These are phyloP conservation scores for Champsocephalus gunnari DNA, from an alignment of 2,797 vertebrate species.

Conservation along the genomic window DNA sequence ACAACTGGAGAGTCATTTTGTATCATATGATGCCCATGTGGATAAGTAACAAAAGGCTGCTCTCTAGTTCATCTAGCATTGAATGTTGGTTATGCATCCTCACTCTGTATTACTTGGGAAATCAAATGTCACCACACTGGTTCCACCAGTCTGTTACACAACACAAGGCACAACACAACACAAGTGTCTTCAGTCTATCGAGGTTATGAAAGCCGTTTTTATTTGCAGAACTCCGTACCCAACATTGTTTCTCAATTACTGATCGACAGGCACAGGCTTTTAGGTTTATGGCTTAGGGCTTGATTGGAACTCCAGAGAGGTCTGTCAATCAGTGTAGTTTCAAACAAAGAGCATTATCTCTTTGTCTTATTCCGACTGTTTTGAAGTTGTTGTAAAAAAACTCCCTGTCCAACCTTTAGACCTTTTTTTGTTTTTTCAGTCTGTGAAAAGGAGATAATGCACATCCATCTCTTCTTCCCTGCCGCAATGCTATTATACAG, in stretches of 20 bases:
- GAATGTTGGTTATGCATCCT: neutral
- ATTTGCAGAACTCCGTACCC: conserved; percentile 11
- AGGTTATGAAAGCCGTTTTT: conserved; percentile 31
- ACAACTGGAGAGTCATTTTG: conserved; percentile 9
- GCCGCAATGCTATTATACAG: conserved; percentile 64
- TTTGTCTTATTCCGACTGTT: conserved; percentile 47
- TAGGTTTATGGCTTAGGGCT: neutral
- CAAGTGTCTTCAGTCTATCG: conserved; percentile 5
- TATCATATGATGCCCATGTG: conserved; percentile 38
- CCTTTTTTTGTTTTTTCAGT: conserved; percentile 50
- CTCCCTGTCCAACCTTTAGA: conserved; percentile 73
- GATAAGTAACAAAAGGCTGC: conserved; percentile 15
- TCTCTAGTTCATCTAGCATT: neutral
- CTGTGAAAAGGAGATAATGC: conserved; percentile 58
- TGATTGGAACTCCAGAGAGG: conserved; percentile 9
- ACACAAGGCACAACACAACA: conserved; percentile 24
- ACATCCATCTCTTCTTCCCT: conserved; percentile 39
- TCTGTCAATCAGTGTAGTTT: conserved; percentile 21
- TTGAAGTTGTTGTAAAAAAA: conserved; percentile 59
- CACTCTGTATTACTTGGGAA: conserved; percentile 3
- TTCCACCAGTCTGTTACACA: conserved; percentile 63
- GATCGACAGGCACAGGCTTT: neutral
- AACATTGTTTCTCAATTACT: neutral
- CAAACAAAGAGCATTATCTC: conserved; percentile 52
- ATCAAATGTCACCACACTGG: conserved; percentile 60